Evolutionary conservation across 2,888 invertebrate species (phyloP).

Genomic region (Criorhina ranunculi): DNA sequence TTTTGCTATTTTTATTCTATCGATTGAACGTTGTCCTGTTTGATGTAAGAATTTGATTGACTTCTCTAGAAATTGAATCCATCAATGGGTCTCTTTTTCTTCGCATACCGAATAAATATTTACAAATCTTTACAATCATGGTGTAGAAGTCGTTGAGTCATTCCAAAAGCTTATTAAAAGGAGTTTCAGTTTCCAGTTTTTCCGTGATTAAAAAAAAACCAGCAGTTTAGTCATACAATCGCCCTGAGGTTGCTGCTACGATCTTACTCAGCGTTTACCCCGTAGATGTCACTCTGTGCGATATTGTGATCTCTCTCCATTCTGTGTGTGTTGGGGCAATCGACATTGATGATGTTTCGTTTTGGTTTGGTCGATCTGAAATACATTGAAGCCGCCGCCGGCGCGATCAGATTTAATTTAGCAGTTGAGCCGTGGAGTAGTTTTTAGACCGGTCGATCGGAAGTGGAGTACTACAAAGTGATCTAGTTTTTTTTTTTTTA

Average conservation of each 20-base stretch:
- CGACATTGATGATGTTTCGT: conserved; percentile 40
- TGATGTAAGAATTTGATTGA: conserved; percentile 31
- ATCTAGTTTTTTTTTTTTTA: conserved; percentile 45
- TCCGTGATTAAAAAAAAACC: conserved; percentile 48
- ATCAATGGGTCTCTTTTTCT: background rate
- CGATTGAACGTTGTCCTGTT: conserved; percentile 22
- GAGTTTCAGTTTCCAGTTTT: conserved; percentile 58
- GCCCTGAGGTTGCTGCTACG: conserved; percentile 5
- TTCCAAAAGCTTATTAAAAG: conserved; percentile 44
- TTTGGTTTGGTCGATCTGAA: conserved; percentile 40
- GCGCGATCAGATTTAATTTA: conserved; percentile 69
- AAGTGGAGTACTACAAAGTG: conserved; percentile 67
- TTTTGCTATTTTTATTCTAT: conserved; percentile 6
- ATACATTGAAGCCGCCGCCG: conserved; percentile 18
- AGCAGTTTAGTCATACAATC: conserved; percentile 65
- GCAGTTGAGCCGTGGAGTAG: conserved; percentile 52
- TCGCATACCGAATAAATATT: conserved; percentile 30
- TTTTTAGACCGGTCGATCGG: conserved; percentile 55
- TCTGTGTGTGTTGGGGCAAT: background rate
- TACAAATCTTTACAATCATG: conserved; percentile 39
- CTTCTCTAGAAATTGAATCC: too few relatives aligned
- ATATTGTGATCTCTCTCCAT: conserved; percentile 48
- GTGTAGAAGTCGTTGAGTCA: conserved; percentile 52
- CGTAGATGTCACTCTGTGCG: conserved; percentile 30
- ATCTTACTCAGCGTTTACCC: background rate